Percentiles rank a stretch among this genome's conserved stretches.
phyloP scores from a whole-genome alignment of 64 coral and sea anemone genomes.

The Orbicella faveolata region DNA sequence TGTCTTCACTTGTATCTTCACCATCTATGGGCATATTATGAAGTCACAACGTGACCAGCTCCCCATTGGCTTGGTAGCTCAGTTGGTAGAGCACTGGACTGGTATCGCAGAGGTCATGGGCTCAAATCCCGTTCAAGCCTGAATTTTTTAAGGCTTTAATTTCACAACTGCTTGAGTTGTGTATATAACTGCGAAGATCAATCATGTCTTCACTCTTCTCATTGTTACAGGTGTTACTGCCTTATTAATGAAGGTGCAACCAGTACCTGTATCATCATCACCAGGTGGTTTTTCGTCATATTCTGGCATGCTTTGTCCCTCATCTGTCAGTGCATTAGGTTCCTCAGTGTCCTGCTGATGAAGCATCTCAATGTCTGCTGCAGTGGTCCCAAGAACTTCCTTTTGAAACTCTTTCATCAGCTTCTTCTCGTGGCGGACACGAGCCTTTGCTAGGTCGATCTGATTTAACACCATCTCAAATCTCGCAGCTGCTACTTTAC shows the following conservation, averaged over 20 bases:
- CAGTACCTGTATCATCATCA: conserved; percentile 53
- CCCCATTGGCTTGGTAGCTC: too few relatives aligned
- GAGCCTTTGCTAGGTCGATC: conserved; percentile 72
- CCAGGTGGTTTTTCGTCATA: conserved; percentile 72
- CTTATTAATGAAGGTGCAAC: background rate
- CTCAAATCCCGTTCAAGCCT: too few relatives aligned
- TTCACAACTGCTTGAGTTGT: too few relatives aligned
- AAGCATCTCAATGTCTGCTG: background rate
- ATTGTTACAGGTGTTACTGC: background rate
- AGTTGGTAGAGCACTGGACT: too few relatives aligned
- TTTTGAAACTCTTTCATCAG: conserved; percentile 18
- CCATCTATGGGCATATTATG: too few relatives aligned
- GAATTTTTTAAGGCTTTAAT: too few relatives aligned
- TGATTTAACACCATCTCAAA: conserved; percentile 94
- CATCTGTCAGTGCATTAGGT: conserved; percentile 44
- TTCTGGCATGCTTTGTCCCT: conserved; percentile 32
- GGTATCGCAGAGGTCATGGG: too few relatives aligned
- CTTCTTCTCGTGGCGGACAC: conserved; percentile 36
- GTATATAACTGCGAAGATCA: too few relatives aligned
- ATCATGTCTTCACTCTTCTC: too few relatives aligned
- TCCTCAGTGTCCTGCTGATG: conserved; percentile 6
- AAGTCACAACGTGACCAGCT: too few relatives aligned
- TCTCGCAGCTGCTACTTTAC: conserved; percentile 56
- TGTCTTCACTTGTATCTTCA: too few relatives aligned
- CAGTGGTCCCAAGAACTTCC: background rate